These are phyloP conservation scores for Gonatopus flavifemur DNA, from an alignment of 1,140 invertebrate genomes.

Conservation along the genomic window DNA sequence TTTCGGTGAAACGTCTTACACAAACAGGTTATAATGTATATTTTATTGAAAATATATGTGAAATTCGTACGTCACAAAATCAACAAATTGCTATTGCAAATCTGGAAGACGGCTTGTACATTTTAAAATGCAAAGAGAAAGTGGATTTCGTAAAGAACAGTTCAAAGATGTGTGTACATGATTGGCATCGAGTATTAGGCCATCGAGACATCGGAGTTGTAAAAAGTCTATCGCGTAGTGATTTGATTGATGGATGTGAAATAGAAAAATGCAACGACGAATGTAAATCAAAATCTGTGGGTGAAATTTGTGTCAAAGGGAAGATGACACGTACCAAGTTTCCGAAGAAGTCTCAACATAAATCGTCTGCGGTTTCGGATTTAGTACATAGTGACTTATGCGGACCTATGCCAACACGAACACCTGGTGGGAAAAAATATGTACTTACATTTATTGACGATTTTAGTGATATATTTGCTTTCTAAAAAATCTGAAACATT, in stretches of 20 bases:
- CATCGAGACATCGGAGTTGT: conserved; percentile 7
- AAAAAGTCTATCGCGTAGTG: not conserved
- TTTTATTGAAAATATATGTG: conserved; percentile 1
- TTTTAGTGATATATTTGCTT: no score
- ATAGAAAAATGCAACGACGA: not conserved
- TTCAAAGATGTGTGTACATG: not conserved
- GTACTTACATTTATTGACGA: no score
- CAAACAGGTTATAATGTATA: not conserved
- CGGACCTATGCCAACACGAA: not conserved
- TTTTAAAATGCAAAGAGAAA: no score
- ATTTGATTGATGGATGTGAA: not conserved
- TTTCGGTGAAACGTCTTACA: conserved; percentile 1
- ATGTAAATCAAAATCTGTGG: not conserved
- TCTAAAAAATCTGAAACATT: no score
- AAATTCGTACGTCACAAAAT: not conserved
- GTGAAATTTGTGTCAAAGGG: conserved; percentile 1
- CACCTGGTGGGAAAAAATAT: no score
- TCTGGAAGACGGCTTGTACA: no score
- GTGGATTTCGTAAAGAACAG: no score
- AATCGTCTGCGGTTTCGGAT: not conserved
- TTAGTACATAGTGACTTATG: not conserved
- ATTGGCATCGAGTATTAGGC: conserved; percentile 3
- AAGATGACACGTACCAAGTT: conserved; percentile 4
- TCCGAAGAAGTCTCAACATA: no score
- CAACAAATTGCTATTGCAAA: no score